These are phyloP conservation scores for Pelodiscus sinensis DNA, from an alignment of 2,113 vertebrate genomes.

Conservation along the genomic window DNA sequence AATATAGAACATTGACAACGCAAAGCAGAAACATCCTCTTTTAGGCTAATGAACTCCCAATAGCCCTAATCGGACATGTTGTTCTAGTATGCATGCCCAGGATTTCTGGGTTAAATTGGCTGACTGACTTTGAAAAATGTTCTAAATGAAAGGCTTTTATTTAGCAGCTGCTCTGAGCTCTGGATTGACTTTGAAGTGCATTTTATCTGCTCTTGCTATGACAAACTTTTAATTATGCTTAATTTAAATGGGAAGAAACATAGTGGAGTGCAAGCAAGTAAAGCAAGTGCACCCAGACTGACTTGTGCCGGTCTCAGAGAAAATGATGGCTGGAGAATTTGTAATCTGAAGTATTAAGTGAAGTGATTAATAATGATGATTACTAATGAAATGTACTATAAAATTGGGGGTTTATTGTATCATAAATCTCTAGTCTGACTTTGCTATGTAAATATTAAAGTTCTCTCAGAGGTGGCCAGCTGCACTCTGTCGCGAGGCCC, in stretches of 20 bases:
- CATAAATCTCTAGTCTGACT: background rate
- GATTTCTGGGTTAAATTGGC: background rate
- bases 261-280: background rate
- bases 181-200: constrained; percentile 31
- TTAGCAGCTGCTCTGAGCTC: constrained; percentile 16
- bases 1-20: background rate
- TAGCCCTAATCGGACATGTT: background rate
- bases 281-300: constrained; percentile 27
- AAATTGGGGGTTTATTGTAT: constrained; percentile 58
- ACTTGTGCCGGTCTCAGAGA: background rate
- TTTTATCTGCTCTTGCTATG: constrained; percentile 35
- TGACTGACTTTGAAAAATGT: constrained; percentile 8
- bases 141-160: background rate
- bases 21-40: background rate
- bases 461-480: background rate
- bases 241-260: constrained; percentile 20
- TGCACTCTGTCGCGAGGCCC: background rate
- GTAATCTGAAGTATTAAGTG: constrained; percentile 46
- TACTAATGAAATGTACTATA: constrained; percentile 37
- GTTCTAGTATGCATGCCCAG: too few relatives aligned
- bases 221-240: constrained; percentile 29
- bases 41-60: background rate
- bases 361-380: constrained; percentile 64
- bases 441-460: too few relatives aligned
- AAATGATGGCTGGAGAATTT: constrained; percentile 32